Evolutionary conservation across 2,888 invertebrate genomes (phyloP).

Genomic region (Melangyna quadrimaculata): DNA sequence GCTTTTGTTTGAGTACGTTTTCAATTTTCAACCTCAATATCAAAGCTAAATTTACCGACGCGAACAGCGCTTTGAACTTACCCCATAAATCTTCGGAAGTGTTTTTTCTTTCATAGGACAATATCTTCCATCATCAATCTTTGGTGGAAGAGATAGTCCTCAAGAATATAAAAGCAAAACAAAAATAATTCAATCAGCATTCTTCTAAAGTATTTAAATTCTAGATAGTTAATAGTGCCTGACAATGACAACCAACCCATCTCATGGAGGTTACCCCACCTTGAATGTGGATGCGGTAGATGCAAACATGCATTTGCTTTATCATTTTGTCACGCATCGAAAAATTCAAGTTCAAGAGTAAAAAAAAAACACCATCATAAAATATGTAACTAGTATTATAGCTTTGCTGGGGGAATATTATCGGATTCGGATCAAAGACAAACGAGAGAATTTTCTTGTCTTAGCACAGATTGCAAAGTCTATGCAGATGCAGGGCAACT

Average conservation of each 20-base stretch:
- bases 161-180: constrained; percentile 2
- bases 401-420: neutral
- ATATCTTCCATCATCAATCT: neutral
- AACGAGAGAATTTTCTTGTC: constrained; percentile 1
- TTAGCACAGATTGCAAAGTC: neutral
- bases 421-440: neutral
- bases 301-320: neutral
- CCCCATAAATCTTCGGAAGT: neutral
- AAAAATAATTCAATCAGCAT: constrained; percentile 23
- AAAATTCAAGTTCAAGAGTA: constrained; percentile 59
- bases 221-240: constrained; percentile 33
- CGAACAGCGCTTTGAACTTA: neutral
- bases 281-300: constrained; percentile 2
- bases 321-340: constrained; percentile 40
- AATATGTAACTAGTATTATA: neutral
- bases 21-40: neutral
- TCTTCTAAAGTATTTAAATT: constrained; percentile 34
- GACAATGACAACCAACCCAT: constrained; percentile 12
- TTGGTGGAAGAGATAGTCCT: constrained; percentile 1
- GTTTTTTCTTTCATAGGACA: neutral
- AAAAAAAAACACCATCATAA: neutral
- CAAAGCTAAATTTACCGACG: neutral
- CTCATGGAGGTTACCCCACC: constrained; percentile 36
- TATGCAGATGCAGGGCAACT: neutral
- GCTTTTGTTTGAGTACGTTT: too few relatives aligned